These are phyloP conservation scores for Stegastes partitus DNA, from an alignment of 2,113 vertebrate species.

Conservation along the genomic window DNA sequence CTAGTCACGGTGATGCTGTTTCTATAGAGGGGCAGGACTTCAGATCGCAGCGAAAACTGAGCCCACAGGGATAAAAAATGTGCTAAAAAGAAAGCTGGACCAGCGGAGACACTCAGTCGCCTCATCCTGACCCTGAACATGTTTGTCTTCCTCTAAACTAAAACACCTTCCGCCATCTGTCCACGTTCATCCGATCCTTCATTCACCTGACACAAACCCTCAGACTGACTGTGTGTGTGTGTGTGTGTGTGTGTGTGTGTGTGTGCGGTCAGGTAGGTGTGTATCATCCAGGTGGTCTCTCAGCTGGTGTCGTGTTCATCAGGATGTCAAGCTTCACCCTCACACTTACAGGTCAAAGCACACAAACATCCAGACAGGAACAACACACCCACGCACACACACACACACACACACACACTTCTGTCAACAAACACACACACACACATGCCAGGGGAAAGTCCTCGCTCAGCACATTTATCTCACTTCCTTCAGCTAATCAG, in stretches of 20 bases:
- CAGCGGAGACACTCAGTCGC: too few relatives aligned
- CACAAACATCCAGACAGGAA: not conserved
- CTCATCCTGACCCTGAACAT: too few relatives aligned
- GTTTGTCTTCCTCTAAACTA: too few relatives aligned
- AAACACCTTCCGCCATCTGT: not conserved
- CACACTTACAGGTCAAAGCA: slow-evolving; percentile 39
- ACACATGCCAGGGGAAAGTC: not conserved
- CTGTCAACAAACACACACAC: slow-evolving; percentile 17
- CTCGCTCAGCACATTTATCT: slow-evolving; percentile 20
- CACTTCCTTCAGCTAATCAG: slow-evolving; percentile 13
- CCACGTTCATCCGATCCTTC: not conserved
- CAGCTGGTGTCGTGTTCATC: slow-evolving; percentile 52
- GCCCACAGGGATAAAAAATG: too few relatives aligned
- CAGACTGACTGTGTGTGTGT: slow-evolving; percentile 9
- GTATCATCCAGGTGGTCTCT: slow-evolving; percentile 56
- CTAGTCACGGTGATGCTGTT: too few relatives aligned
- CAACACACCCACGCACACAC: slow-evolving; percentile 25
- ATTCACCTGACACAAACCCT: not conserved
- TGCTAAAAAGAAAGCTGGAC: too few relatives aligned
- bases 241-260: slow-evolving; percentile 12
- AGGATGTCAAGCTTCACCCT: slow-evolving; percentile 50
- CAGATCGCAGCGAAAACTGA: too few relatives aligned
- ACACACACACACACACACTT: slow-evolving; percentile 29
- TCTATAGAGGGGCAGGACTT: too few relatives aligned
- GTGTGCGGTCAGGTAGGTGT: slow-evolving; percentile 15